These are phyloP conservation scores for Pseudolaguvia tuberculata DNA, from an alignment of 2,113 vertebrate genomes.

Conservation along the genomic window DNA sequence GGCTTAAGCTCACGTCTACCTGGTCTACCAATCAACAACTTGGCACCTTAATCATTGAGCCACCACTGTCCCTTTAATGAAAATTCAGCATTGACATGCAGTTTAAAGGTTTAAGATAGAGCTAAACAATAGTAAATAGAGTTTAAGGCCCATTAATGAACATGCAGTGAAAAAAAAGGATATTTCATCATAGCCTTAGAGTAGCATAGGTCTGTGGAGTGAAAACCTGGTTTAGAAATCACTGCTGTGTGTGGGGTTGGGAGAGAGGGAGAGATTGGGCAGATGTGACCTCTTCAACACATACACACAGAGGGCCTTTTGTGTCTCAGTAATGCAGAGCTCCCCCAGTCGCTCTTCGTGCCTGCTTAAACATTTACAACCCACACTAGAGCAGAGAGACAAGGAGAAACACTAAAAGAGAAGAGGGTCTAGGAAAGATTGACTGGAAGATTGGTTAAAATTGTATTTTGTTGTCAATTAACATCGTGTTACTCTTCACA, in stretches of 20 bases:
- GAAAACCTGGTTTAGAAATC: conserved; percentile 19
- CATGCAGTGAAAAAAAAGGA: conserved; percentile 29
- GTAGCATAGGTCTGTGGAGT: conserved; percentile 40
- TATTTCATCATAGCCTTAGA: conserved; percentile 31
- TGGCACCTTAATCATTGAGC: no score
- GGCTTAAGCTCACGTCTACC: no score
- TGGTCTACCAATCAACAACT: no score
- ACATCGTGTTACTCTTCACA: neutral
- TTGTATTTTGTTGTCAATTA: neutral
- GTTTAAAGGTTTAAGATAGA: conserved; percentile 39
- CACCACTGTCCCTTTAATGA: conserved; percentile 16
- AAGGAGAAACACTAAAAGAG: neutral
- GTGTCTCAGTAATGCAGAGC: conserved; percentile 70
- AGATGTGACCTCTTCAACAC: conserved; percentile 71
- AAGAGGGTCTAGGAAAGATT: neutral
- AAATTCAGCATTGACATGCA: neutral
- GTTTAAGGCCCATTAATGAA: conserved; percentile 42
- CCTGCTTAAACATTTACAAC: conserved; percentile 75
- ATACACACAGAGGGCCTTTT: conserved; percentile 76
- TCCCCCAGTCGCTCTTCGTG: conserved; percentile 68
- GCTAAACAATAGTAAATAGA: conserved; percentile 32
- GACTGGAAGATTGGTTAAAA: neutral
- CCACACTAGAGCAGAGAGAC: conserved; percentile 56
- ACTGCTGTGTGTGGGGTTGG: conserved; percentile 11
- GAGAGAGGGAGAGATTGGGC: conserved; percentile 52